phyloP scores from a whole-genome alignment of 1,140 invertebrate genomes.

The Frieseomelitta varia region DNA sequence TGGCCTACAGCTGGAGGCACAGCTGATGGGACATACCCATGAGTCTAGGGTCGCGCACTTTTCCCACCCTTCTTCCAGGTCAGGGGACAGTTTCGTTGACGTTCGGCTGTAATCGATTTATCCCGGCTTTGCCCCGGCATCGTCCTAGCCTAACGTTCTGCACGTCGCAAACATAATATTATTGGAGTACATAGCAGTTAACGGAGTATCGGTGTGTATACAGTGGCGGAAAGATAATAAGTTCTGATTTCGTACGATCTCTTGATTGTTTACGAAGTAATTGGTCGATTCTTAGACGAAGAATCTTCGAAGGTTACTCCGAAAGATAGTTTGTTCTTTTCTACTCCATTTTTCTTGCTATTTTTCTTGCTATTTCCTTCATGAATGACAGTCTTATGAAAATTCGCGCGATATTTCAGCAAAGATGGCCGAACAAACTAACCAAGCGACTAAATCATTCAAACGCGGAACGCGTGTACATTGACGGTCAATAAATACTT shows the following conservation, averaged over 20 bases:
- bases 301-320: not conserved
- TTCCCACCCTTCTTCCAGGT: constrained; percentile 47
- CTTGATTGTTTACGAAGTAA: too few species aligned
- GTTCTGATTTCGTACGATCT: too few species aligned
- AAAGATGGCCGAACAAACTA: not conserved
- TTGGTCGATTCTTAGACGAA: too few species aligned
- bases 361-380: too few species aligned
- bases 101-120: constrained; percentile 47
- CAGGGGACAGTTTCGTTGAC: constrained; percentile 31
- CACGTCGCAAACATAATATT: not conserved
- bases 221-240: too few species aligned
- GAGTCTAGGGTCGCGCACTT: constrained; percentile 20
- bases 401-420: not conserved
- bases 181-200: not conserved
- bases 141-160: not conserved
- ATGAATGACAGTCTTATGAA: too few species aligned
- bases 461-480: not conserved
- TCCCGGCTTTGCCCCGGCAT: not conserved
- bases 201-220: too few species aligned
- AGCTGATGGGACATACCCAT: constrained; percentile 44
- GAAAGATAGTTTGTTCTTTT: not conserved
- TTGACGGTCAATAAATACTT: constrained; percentile 25
- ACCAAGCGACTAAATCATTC: constrained; percentile 4
- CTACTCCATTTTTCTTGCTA: too few species aligned
- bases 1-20: constrained; percentile 50